These are phyloP conservation scores for Rhinolophus ferrumequinum DNA, from an alignment of 2,113 vertebrate species.

Conservation along the genomic window DNA sequence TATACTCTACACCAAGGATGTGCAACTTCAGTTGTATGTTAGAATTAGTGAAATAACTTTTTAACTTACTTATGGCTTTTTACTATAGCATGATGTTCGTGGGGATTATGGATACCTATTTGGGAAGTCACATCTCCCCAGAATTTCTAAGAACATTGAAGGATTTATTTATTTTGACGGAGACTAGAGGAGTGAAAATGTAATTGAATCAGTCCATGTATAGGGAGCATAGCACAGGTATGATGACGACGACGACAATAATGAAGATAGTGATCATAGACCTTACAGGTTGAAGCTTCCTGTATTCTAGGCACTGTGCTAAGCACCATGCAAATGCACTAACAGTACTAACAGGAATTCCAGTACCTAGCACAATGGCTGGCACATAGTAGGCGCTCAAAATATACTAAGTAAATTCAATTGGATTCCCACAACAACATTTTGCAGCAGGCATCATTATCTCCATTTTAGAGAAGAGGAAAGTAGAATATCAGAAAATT, in stretches of 20 bases:
- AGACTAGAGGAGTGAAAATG: background rate
- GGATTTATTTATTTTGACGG: conserved; percentile 12
- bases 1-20: background rate
- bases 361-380: background rate
- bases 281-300: background rate
- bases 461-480: background rate
- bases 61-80: background rate
- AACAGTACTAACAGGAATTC: background rate
- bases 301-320: background rate
- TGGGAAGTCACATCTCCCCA: background rate
- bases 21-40: background rate
- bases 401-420: background rate
- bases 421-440: background rate
- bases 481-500: background rate
- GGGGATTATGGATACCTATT: background rate
- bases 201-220: background rate
- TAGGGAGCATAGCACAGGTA: background rate
- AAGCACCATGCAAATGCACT: background rate
- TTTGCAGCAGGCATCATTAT: background rate
- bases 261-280: background rate
- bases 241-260: background rate
- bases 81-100: background rate
- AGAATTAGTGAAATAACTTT: background rate
- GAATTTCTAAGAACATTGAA: background rate
- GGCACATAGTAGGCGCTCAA: background rate